Percentiles rank a stretch among this genome's conserved stretches.
phyloP scores from a whole-genome alignment of 1,140 invertebrate species.

The Brachionus rubens region DNA sequence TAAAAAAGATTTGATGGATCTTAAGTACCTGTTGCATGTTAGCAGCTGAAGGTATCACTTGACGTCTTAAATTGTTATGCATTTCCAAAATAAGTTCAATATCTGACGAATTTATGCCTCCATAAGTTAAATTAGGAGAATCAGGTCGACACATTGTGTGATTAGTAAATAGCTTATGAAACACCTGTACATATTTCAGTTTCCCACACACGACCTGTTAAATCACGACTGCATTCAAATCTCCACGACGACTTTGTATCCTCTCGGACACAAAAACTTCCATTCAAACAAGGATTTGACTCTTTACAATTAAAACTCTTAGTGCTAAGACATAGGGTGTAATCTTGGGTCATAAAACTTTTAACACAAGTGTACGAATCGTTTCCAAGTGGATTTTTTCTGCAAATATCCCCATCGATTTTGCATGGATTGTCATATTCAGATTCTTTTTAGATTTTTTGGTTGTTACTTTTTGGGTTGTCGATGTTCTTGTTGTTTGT shows the following conservation, averaged over 20 bases:
- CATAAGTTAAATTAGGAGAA: slow-evolving; percentile 22
- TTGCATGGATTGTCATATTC: slow-evolving; percentile 25
- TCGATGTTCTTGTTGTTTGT: not conserved
- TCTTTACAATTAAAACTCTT: slow-evolving; percentile 10
- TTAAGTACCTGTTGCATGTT: slow-evolving; percentile 45
- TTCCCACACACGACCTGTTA: slow-evolving; percentile 38
- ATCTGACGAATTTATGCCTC: slow-evolving; percentile 4
- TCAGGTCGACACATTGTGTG: slow-evolving; percentile 34
- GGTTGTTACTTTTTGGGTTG: not conserved
- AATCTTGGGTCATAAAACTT: slow-evolving; percentile 39
- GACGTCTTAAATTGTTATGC: slow-evolving; percentile 31
- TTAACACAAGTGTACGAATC: slow-evolving; percentile 36
- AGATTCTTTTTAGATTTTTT: not conserved
- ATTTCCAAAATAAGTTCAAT: slow-evolving; percentile 25
- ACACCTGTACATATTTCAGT: slow-evolving; percentile 15
- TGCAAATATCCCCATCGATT: slow-evolving; percentile 16
- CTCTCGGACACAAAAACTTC: slow-evolving; percentile 12
- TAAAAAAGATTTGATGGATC: too few species aligned
- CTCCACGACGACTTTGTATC: slow-evolving; percentile 8
- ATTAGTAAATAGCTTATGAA: slow-evolving; percentile 33
- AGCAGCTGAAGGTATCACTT: slow-evolving; percentile 10
- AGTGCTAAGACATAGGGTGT: not conserved
- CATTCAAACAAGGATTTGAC: slow-evolving; percentile 40
- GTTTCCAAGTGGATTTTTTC: slow-evolving; percentile 37
- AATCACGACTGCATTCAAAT: slow-evolving; percentile 11